phyloP scores from a whole-genome alignment of 2,113 vertebrate species.

The Actenoides hombroni region DNA sequence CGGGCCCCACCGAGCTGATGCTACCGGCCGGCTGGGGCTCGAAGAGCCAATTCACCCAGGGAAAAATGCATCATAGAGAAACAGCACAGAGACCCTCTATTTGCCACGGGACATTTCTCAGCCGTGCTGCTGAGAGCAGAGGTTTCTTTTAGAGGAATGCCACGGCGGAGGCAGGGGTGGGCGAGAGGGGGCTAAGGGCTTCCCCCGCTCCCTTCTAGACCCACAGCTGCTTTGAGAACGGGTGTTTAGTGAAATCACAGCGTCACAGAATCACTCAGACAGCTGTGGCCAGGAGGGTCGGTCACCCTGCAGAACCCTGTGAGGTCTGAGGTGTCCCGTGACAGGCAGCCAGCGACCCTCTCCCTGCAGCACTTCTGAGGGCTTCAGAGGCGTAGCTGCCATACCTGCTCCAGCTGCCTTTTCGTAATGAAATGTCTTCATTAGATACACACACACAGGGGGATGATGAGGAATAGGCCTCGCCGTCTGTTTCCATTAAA shows the following conservation, averaged over 20 bases:
- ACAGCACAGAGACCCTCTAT: fast-evolving
- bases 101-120: neutral
- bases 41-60: neutral
- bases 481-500: neutral
- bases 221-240: neutral
- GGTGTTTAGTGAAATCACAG: too few relatives aligned
- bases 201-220: neutral
- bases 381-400: too few relatives aligned
- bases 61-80: fast-evolving
- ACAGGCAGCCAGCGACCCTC: fast-evolving
- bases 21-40: neutral
- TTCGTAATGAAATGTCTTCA: neutral
- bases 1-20: too few relatives aligned
- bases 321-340: fast-evolving
- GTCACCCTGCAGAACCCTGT: fast-evolving
- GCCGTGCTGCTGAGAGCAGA: neutral
- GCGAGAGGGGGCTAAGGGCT: neutral
- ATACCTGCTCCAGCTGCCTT: neutral
- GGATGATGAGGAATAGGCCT: neutral
- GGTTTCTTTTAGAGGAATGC: neutral
- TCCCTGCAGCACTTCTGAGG: too few relatives aligned
- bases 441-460: neutral
- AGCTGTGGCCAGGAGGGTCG: neutral
- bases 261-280: neutral
- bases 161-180: neutral